Percentiles rank a stretch among this genome's conserved stretches.
These are phyloP conservation scores for Progne subis DNA, from an alignment of 2,113 vertebrate species.

Conservation along the genomic window DNA sequence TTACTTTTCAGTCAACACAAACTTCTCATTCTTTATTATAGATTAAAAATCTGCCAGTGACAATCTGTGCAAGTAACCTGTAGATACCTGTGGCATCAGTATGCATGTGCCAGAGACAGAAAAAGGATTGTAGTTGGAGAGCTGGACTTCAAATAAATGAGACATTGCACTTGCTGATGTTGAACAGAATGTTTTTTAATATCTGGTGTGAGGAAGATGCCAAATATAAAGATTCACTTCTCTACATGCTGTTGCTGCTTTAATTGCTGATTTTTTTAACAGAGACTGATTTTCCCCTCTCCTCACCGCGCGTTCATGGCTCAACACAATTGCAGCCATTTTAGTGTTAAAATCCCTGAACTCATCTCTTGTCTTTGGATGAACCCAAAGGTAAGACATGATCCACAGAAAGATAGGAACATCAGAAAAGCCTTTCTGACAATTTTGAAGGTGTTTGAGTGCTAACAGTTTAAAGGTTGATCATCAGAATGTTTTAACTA, in stretches of 20 bases:
- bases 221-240: background rate
- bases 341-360: background rate
- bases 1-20: conserved; percentile 70
- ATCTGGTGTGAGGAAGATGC: background rate
- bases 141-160: conserved; percentile 32
- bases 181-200: background rate
- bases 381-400: background rate
- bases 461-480: background rate
- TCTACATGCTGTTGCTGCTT: background rate
- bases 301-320: background rate
- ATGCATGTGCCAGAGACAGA: background rate
- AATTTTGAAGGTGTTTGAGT: background rate
- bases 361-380: background rate
- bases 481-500: background rate
- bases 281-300: background rate
- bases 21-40: conserved; percentile 68
- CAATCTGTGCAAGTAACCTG: conserved; percentile 43
- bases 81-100: conserved; percentile 33
- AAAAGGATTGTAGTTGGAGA: conserved; percentile 18
- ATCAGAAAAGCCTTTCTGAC: background rate
- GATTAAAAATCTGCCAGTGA: conserved; percentile 65
- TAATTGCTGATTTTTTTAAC: background rate
- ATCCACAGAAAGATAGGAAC: background rate
- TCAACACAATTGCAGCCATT: background rate
- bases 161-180: background rate